phyloP scores from a whole-genome alignment of 2,797 vertebrate genomes.

The Crenuchus spilurus region DNA sequence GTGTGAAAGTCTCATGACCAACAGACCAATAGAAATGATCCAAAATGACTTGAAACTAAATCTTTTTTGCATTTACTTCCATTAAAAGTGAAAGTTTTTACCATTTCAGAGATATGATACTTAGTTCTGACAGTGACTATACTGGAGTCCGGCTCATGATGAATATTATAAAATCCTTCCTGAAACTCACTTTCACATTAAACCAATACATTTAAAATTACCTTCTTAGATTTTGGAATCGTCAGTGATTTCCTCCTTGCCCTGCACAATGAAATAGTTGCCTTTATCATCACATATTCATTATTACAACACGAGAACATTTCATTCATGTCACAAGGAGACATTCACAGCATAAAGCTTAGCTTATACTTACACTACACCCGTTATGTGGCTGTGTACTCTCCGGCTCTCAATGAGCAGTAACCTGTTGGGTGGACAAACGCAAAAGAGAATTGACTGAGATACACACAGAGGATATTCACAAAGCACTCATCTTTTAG shows the following conservation, averaged over 20 bases:
- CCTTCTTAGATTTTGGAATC: constrained; percentile 38
- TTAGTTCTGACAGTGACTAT: too few species aligned
- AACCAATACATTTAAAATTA: not conserved
- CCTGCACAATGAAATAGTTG: constrained; percentile 11
- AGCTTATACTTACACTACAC: constrained; percentile 47
- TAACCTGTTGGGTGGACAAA: constrained; percentile 26
- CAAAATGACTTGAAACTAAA: too few species aligned
- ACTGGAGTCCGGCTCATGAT: too few species aligned
- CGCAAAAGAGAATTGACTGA: not conserved
- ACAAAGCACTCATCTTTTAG: not conserved
- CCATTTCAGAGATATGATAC: too few species aligned
- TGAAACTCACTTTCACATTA: too few species aligned
- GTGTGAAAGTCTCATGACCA: too few species aligned
- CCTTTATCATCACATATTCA: not conserved
- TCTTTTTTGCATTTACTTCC: too few species aligned
- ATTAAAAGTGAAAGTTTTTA: too few species aligned
- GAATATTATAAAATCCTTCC: too few species aligned
- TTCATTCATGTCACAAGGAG: not conserved
- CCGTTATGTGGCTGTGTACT: constrained; percentile 54
- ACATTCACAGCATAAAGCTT: not conserved
- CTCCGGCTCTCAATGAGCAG: constrained; percentile 52
- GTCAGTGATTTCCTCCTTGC: constrained; percentile 43
- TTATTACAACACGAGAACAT: too few species aligned
- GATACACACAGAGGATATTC: not conserved
- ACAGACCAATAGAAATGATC: too few species aligned